Base-by-base conservation (phyloP, 2,113 vertebrate species). In the Odontophorus gujanensis region DNA sequence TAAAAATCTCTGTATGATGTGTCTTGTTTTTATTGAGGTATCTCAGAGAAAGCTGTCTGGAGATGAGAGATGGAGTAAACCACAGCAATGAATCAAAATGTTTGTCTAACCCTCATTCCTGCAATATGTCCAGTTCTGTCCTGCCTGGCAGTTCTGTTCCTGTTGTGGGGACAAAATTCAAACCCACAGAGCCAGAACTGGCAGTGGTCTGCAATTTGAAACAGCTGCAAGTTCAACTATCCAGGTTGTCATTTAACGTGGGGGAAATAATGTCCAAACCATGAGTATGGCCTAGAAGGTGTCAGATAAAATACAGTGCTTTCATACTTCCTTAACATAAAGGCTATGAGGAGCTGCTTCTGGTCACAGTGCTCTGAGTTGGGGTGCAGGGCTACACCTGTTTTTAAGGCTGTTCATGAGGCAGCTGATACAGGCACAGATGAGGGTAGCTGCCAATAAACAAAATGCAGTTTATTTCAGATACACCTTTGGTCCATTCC, bases 21-120 rank as follows among this genome's bases (percentile, higher is more conserved):
- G 81, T 21, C 89, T 9, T 94, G 40, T 77, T 78, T 95, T 93
- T 71, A 96, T 83, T 90, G 91, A 85, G 75, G 69, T 57, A 73
- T 81, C 71, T 87, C 66, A 71, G 25, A 81, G 53, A 88, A 94
- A 95, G 36, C 78, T 96, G 71, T 81, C 76, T 6, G 32, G 66
- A 89, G 83, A 94, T 96, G 61, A 97, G 92, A 92, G 90, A 90
- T 90, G 88, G 86, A 91, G 88, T 93, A 94, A 89, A 72, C 73
- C 11, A 18, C 38, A 81, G 66, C 68, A 28, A 55, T 96, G 76
- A 97, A 94, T 96, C 95, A 96, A 95, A 94, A 2, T 89, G 66
- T 59, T 43, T 43, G 25, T 93, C 57, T 59, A 57, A 21, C 42
- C 30, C 91, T 95, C 71, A 20, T 95, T 96, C 40, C 42, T 69